These are phyloP conservation scores for Callimorpha dominula DNA, from an alignment of 2,888 invertebrate genomes.

Conservation along the genomic window DNA sequence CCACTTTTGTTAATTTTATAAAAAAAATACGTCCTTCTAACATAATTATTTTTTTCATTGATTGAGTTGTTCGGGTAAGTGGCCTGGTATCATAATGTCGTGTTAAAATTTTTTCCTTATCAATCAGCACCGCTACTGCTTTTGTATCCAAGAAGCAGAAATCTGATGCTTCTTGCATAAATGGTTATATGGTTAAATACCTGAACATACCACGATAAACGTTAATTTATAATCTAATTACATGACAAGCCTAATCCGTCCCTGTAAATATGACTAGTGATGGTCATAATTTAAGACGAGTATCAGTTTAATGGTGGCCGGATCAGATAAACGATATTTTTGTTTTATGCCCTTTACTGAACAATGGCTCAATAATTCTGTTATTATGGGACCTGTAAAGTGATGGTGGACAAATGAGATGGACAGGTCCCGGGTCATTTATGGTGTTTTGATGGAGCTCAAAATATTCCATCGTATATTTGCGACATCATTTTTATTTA, in stretches of 20 bases:
- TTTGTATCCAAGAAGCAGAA: no score
- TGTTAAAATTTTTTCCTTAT: no score
- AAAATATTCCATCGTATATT: neutral
- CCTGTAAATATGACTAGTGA: conserved; percentile 66
- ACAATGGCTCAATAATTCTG: conserved; percentile 64
- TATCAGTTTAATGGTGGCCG: conserved; percentile 67
- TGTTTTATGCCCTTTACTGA: conserved; percentile 60
- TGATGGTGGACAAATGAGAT: conserved; percentile 23
- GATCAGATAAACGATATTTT: conserved; percentile 65
- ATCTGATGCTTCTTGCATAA: no score
- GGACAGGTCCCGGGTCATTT: conserved; percentile 36
- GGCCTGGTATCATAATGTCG: no score
- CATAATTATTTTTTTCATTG: no score
- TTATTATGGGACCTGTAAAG: conserved; percentile 47
- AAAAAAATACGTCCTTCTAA: no score
- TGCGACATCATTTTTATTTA: neutral
- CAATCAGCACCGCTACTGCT: no score
- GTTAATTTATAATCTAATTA: no score
- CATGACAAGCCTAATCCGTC: conserved; percentile 31
- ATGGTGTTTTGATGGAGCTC: conserved; percentile 26
- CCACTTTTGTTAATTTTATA: no score
- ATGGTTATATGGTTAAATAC: no score
- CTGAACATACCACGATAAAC: no score
- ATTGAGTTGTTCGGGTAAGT: no score
- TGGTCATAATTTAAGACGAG: conserved; percentile 67